Conservation (phyloP, 2,113 vertebrate genomes). For the Mus spicilegus region DNA sequence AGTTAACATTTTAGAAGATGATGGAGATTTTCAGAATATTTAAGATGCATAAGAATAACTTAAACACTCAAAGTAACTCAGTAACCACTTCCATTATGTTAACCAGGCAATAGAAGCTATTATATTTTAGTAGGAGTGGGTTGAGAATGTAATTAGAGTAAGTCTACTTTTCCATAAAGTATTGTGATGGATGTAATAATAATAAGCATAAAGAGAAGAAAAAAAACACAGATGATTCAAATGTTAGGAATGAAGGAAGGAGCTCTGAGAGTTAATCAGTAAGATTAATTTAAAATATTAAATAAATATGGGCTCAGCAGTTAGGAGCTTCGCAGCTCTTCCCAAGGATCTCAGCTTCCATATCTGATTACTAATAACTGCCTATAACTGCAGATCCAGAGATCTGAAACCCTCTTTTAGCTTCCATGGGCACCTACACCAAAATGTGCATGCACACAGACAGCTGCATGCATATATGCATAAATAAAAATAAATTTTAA, state of each 20-base stretch:
- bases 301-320: neutral
- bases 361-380: too few relatives aligned
- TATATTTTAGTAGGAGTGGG: neutral
- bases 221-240: neutral
- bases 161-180: neutral
- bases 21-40: slow-evolving; percentile 7
- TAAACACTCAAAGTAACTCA: neutral
- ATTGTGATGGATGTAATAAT: neutral
- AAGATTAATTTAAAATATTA: neutral
- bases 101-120: neutral
- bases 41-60: neutral
- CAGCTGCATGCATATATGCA: neutral
- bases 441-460: neutral
- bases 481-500: neutral
- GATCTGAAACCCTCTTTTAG: neutral
- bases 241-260: neutral
- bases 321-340: neutral
- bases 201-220: neutral
- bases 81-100: neutral
- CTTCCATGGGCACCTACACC: neutral
- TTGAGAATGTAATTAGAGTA: neutral
- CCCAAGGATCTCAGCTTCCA: neutral
- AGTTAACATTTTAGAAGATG: neutral
- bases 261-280: neutral
- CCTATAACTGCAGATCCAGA: neutral